Conservation (phyloP, 2,797 vertebrate genomes). For the Saxicola maurus region DNA sequence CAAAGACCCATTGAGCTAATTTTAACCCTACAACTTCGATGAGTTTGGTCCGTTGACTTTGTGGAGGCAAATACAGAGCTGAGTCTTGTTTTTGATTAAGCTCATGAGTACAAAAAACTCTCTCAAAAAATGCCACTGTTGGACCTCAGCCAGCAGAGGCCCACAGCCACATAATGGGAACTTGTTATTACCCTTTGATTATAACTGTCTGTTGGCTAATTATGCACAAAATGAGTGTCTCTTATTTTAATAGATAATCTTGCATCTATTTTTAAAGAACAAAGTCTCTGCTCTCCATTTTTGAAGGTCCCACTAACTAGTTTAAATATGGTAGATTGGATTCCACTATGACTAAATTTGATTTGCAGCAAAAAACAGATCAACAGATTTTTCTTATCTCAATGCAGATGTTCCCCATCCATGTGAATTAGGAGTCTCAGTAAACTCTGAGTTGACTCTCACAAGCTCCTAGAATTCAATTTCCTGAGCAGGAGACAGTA, state of each 20-base stretch:
- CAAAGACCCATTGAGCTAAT: conserved; percentile 44
- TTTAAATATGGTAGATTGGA: neutral
- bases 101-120: neutral
- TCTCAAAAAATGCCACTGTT: conserved; percentile 15
- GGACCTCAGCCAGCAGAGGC: conserved; percentile 30
- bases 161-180: conserved; percentile 18
- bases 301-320: neutral
- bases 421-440: conserved; percentile 6
- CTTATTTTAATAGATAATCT: neutral
- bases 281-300: neutral
- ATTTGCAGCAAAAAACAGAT: conserved; percentile 26
- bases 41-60: conserved; percentile 9
- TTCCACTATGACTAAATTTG: neutral
- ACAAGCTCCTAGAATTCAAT: conserved; percentile 18
- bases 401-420: neutral
- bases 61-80: conserved; percentile 25
- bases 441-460: conserved; percentile 9
- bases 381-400: conserved; percentile 40
- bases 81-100: conserved; percentile 32
- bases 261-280: conserved; percentile 13
- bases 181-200: conserved; percentile 40
- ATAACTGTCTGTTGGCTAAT: conserved; percentile 13
- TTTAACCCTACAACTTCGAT: neutral
- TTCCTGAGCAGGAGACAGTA: conserved; percentile 37
- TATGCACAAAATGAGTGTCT: neutral